These are phyloP conservation scores for Seira sanloemensis DNA, from an alignment of 2,888 invertebrate genomes.

Conservation along the genomic window DNA sequence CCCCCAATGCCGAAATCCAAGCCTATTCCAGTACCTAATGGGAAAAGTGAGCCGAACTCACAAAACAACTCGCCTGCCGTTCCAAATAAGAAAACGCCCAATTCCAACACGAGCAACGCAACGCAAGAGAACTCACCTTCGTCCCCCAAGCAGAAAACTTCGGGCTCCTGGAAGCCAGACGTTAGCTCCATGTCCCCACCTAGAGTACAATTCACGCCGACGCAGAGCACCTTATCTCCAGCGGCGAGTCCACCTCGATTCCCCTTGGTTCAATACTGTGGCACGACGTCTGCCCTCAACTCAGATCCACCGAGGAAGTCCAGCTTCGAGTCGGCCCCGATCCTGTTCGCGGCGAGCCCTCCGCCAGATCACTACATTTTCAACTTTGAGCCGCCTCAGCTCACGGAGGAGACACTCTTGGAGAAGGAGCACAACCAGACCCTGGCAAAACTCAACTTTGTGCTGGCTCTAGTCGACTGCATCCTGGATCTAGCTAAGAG, in stretches of 20 bases:
- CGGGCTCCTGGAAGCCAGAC: constrained; percentile 80
- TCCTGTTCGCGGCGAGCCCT: constrained; percentile 71
- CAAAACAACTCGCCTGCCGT: constrained; percentile 70
- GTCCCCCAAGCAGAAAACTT: constrained; percentile 64
- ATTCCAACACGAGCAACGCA: constrained; percentile 52
- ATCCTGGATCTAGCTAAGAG: constrained; percentile 91
- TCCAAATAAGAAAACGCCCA: constrained; percentile 47
- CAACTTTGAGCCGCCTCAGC: constrained; percentile 73
- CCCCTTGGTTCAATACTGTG: constrained; percentile 73
- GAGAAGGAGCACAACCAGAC: constrained; percentile 97
- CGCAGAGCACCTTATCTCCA: constrained; percentile 72
- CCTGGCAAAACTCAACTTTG: constrained; percentile 97
- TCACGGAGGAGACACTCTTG: constrained; percentile 74
- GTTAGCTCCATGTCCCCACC: constrained; percentile 95
- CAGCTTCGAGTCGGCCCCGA: constrained; percentile 70
- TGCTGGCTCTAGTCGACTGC: constrained; percentile 95
- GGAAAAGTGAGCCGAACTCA: constrained; percentile 72
- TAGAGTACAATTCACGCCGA: constrained; percentile 80
- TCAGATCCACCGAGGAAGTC: constrained; percentile 68
- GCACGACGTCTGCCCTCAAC: constrained; percentile 60
- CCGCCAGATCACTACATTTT: constrained; percentile 73
- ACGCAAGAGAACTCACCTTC: constrained; percentile 50
- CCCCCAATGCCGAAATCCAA: constrained; percentile 73
- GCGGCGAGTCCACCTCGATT: constrained; percentile 72
- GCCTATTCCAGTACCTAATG: constrained; percentile 73